Percentiles rank a stretch among this genome's conserved stretches.
Evolutionary conservation across 2,888 invertebrate genomes (phyloP).

Genomic region (Noctua fimbriata): DNA sequence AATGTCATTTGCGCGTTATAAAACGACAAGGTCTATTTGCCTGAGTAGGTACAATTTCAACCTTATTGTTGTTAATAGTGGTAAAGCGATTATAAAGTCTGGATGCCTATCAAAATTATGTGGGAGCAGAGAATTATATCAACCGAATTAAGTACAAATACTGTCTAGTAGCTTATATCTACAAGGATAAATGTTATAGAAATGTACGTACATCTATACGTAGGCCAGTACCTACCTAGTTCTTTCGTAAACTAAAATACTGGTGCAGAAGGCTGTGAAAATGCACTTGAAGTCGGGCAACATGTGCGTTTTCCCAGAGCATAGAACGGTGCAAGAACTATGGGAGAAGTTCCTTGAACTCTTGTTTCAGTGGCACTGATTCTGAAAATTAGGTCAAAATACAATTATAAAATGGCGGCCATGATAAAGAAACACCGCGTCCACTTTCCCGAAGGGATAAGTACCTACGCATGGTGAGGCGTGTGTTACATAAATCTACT

Average conservation of each 20-base stretch:
- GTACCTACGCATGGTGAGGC: background rate
- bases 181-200: background rate
- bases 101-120: background rate
- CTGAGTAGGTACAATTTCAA: background rate
- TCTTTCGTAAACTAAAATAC: background rate
- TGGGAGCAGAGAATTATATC: background rate
- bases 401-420: constrained; percentile 14
- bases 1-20: background rate
- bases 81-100: background rate
- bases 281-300: background rate
- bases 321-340: background rate
- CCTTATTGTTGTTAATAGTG: background rate
- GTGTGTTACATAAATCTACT: background rate
- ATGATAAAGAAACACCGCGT: background rate
- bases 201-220: background rate
- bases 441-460: background rate
- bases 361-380: background rate
- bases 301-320: background rate
- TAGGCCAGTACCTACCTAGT: too few species aligned
- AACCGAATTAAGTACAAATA: background rate
- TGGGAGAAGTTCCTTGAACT: background rate
- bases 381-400: constrained; percentile 19
- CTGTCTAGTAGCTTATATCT: background rate
- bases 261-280: background rate
- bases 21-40: background rate